Evolutionary conservation across 2,797 vertebrate species (phyloP), one percentile per base, ranked within the genome.

Genomic region (Triplophysa bombifrons): DNA sequence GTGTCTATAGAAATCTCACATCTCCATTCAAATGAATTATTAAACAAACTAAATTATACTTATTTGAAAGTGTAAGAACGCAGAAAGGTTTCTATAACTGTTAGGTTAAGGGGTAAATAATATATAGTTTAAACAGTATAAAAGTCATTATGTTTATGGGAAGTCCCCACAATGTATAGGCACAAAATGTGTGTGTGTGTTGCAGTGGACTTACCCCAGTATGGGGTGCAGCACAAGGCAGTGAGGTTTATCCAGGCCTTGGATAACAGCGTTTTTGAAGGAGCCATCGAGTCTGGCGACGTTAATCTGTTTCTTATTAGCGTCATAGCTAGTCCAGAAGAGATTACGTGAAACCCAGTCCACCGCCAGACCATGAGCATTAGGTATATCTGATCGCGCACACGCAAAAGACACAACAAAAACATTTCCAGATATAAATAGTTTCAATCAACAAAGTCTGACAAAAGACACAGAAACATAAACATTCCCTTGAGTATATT

Each of bases 301-400:
- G 0, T 98, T 98, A 85, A 99, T 99, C 90, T 99, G 98, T 89
- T 97, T 99, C 91, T 98, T 98, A 88, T 96, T 97, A 84, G 95
- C 92, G 0, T 95, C 95, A 0, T 95, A 96, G 87, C 95, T 95
- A 3, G 94, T 96, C 95, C 95, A 96, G 88, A 94, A 96, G 14
- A 96, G 94, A 83, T 96, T 96, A 68, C 95, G 92, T 80, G 95
- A 96, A 34, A 96, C 90, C 95, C 95, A 96, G 13, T 96, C 95
- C 83, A 96, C 95, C 0, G 95, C 93, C 72, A 96, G 89, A 13
- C 95, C 95, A 0, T 96, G 94, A 44, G 94, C 94, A 0, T 95
- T 95, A 58, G 95, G 94, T 84, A 96, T 82, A 81, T 96, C 95
- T 96, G 88, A 50, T 46, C 5, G 69, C 66, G 67, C 1, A 22